phyloP scores from a whole-genome alignment of 53 echinoderm and acorn worm species.

The Holothuria leucospilota region DNA sequence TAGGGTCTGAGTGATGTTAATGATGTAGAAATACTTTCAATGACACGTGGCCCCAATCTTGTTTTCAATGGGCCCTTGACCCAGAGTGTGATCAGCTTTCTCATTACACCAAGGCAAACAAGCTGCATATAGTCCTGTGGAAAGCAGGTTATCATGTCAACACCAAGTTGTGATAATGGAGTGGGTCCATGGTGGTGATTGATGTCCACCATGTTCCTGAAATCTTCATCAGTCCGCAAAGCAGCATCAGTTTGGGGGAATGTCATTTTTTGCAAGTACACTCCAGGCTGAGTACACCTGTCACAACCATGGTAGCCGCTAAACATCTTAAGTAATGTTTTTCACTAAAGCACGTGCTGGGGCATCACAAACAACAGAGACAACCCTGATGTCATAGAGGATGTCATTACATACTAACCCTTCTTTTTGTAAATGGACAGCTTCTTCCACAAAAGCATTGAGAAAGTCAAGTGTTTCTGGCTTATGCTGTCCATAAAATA shows the following conservation, averaged over 20 bases:
- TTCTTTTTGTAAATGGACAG: not conserved
- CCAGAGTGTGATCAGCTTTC: conserved; percentile 20
- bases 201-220: not conserved
- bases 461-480: conserved; percentile 16
- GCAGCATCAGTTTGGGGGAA: conserved; percentile 52
- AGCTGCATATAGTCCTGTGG: conserved; percentile 49
- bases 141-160: conserved; percentile 23
- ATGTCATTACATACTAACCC: conserved; percentile 10
- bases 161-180: conserved; percentile 4
- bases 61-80: conserved; percentile 42
- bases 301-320: conserved; percentile 61
- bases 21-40: conserved; percentile 22
- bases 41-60: conserved; percentile 20
- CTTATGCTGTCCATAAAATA: conserved; percentile 2
- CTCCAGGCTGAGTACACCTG: conserved; percentile 34
- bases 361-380: conserved; percentile 63
- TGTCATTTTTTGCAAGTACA: conserved; percentile 31
- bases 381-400: not conserved
- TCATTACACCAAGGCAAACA: conserved; percentile 53
- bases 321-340: conserved; percentile 37
- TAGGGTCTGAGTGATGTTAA: conserved; percentile 18
- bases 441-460: conserved; percentile 30
- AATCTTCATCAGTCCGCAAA: conserved; percentile 33
- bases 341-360: conserved; percentile 60
- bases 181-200: conserved; percentile 35